Evolutionary conservation across 2,113 vertebrate genomes (phyloP).

Genomic region (Scomber colias): DNA sequence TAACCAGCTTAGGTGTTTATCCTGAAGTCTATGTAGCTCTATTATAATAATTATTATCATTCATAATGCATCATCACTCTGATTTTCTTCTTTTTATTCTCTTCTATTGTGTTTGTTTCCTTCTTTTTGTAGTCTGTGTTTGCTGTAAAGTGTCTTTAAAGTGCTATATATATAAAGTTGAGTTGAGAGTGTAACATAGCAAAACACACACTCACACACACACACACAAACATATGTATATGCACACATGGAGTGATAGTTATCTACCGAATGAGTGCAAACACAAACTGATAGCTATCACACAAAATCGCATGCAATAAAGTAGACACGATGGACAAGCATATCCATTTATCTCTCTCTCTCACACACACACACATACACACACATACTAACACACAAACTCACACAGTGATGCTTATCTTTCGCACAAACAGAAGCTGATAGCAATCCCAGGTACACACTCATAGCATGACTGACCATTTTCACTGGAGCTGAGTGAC

Average conservation of each 20-base stretch:
- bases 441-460: slow-evolving; percentile 36
- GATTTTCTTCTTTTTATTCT: no score
- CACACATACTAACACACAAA: slow-evolving; percentile 17
- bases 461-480: background rate
- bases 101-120: no score
- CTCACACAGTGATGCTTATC: slow-evolving; percentile 51
- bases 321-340: slow-evolving; percentile 44
- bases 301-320: slow-evolving; percentile 30
- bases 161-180: no score
- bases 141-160: no score
- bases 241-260: slow-evolving; percentile 27
- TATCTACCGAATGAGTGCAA: slow-evolving; percentile 47
- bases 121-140: no score
- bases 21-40: no score
- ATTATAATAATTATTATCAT: no score
- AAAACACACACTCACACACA: background rate
- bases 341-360: slow-evolving; percentile 39
- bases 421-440: slow-evolving; percentile 37
- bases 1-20: no score
- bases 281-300: slow-evolving; percentile 46
- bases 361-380: slow-evolving; percentile 31
- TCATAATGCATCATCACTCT: no score
- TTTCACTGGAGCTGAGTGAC: slow-evolving; percentile 29
- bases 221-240: background rate
- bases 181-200: slow-evolving; percentile 1